These are phyloP conservation scores for Umimayanthus chanpuru DNA, from an alignment of 92 coral and sea anemone genomes.

Conservation along the genomic window DNA sequence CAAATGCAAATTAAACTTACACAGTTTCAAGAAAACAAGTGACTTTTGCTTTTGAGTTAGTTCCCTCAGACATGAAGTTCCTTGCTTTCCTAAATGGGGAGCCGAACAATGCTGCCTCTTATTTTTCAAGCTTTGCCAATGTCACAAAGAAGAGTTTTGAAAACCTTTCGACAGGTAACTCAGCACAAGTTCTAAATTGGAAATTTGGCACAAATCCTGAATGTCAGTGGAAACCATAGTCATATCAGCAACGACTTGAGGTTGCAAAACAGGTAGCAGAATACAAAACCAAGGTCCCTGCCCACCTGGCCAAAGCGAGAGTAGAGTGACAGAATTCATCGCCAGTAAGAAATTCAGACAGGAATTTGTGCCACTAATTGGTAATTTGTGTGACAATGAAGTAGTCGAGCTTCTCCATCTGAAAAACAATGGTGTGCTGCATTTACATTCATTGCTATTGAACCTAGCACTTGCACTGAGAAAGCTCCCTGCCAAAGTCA, in stretches of 20 bases:
- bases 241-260: constrained; percentile 12
- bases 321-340: constrained; percentile 19
- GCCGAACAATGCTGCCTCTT: constrained; percentile 60
- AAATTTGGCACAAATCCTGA: constrained; percentile 52
- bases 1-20: constrained; percentile 32
- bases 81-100: constrained; percentile 70
- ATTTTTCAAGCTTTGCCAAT: constrained; percentile 77
- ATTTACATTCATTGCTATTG: constrained; percentile 18
- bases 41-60: constrained; percentile 56
- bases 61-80: constrained; percentile 78
- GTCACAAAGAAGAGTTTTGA: too few relatives aligned
- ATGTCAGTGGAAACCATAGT: constrained; percentile 68
- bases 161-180: constrained; percentile 28
- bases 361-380: constrained; percentile 26
- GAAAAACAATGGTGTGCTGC: constrained; percentile 39
- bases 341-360: constrained; percentile 29
- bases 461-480: constrained; percentile 28
- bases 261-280: constrained; percentile 42
- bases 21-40: constrained; percentile 56
- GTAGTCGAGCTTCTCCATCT: constrained; percentile 39
- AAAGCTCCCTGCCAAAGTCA: constrained; percentile 18
- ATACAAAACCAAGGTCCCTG: constrained; percentile 20
- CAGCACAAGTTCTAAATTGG: constrained; percentile 8
- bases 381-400: constrained; percentile 37
- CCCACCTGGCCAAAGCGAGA: neutral